A percentile compares a stretch with the other conserved stretches of the same genome.
Conservation (phyloP, 2,797 vertebrate species). For the Mormyrops boulengeri region DNA sequence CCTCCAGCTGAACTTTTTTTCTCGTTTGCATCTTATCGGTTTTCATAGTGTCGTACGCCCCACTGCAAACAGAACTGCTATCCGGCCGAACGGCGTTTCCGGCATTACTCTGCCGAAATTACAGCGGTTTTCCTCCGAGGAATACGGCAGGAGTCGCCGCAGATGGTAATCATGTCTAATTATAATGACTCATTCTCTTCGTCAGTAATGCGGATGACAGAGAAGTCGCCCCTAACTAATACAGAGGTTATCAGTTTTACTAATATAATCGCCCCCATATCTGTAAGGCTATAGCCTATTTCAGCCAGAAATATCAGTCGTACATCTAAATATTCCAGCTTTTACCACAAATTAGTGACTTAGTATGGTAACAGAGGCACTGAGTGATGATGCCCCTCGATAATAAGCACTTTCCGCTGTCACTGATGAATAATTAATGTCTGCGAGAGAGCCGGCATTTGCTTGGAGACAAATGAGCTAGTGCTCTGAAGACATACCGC, state of each 20-base stretch:
- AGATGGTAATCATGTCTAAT: neutral
- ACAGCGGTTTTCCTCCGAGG: neutral
- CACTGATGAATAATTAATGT: neutral
- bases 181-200: slow-evolving; percentile 8
- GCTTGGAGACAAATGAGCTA: neutral
- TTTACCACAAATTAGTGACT: neutral
- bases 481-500: neutral
- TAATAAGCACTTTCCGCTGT: neutral
- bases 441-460: neutral
- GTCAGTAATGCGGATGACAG: neutral
- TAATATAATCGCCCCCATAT: neutral
- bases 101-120: neutral
- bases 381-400: neutral
- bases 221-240: neutral
- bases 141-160: neutral
- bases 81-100: neutral
- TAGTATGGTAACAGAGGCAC: neutral
- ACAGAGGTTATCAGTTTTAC: neutral
- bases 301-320: neutral
- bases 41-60: neutral
- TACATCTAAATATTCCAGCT: neutral
- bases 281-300: neutral
- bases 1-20: neutral
- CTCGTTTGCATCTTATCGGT: neutral
- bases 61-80: neutral